Conservation (phyloP, 64 coral and sea anemone genomes). For the Cladopsammia gracilis region DNA sequence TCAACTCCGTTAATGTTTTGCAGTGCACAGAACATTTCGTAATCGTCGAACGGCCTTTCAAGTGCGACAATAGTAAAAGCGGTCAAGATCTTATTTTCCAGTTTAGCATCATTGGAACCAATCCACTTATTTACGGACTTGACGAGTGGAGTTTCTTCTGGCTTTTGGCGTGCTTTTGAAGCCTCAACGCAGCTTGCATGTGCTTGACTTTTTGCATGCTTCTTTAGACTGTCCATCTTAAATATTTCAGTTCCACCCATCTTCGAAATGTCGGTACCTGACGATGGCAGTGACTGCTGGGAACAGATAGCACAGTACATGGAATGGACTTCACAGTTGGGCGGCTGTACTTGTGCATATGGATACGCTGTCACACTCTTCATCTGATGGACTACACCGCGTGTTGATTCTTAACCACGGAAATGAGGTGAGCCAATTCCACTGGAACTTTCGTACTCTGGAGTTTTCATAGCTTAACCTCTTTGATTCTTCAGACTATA, state of each 20-base stretch:
- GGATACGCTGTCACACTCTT: background rate
- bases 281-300: background rate
- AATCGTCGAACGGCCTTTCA: conserved; percentile 68
- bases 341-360: background rate
- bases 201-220: conserved; percentile 42
- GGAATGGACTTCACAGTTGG: background rate
- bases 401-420: conserved; percentile 36
- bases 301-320: conserved; percentile 6
- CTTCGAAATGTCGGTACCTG: conserved; percentile 2
- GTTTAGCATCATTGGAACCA: conserved; percentile 3
- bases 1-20: conserved; percentile 61
- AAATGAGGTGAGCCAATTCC: conserved; percentile 37
- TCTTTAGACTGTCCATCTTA: conserved; percentile 41
- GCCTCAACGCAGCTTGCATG: conserved; percentile 14
- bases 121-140: conserved; percentile 4
- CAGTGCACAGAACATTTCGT: conserved; percentile 44
- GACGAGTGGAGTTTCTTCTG: background rate
- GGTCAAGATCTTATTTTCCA: conserved; percentile 58
- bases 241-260: conserved; percentile 35
- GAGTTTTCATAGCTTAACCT: conserved; percentile 1
- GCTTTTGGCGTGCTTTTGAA: background rate
- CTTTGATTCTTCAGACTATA: background rate
- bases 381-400: background rate
- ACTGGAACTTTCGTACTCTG: conserved; percentile 29
- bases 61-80: conserved; percentile 42